Base-by-base conservation (phyloP, 1,140 invertebrate genomes). In the Cotesia vestalis region DNA sequence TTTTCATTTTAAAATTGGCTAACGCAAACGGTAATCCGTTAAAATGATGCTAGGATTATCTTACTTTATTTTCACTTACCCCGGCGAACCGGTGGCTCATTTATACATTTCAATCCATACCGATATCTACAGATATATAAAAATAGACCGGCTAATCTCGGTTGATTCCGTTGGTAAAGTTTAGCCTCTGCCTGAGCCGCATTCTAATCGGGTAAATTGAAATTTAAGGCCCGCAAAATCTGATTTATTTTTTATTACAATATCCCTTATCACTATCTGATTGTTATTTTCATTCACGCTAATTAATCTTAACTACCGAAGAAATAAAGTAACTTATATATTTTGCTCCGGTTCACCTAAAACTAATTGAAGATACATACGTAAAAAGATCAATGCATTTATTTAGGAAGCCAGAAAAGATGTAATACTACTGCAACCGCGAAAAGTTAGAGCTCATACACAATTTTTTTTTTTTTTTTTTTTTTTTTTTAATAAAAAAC, bases 1-100 rank as follows among this genome's bases (percentile, higher is more conserved):
- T n/a, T 9, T 67, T 67, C 51, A 67, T 67, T 52, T 67, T 53
- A 8, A 55, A 67, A 67, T 67, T 67, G 66, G 66, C 17, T 14
- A 14, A 20, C 27, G 27, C 17, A 8, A 14, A 20, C 27, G 27
- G 66, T 67, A 67, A 67, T 67, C 66, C 66, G 66, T 67, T 67
- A 67, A 55, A 67, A 67, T 67, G 66, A 67, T 67, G 51, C 66
- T 14, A 55, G 34, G 66, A 67, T 67, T 67, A 67, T 53, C 66
- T 64, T 67, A 51, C 66, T 67, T 67, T 67, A 67, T 67, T 67
- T 67, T 67, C 66, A 67, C 66, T 67, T 67, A 67, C 51, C 3
- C 52, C 12, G 3, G 27, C 27, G 27, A 27, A 1, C 27, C 27
- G 27, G 27, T 27, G 27, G 27, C 27, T 27, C 27, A 27, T 27